These are phyloP conservation scores for Chloroclystis v-ata DNA, from an alignment of 2,888 invertebrate genomes.

Conservation along the genomic window DNA sequence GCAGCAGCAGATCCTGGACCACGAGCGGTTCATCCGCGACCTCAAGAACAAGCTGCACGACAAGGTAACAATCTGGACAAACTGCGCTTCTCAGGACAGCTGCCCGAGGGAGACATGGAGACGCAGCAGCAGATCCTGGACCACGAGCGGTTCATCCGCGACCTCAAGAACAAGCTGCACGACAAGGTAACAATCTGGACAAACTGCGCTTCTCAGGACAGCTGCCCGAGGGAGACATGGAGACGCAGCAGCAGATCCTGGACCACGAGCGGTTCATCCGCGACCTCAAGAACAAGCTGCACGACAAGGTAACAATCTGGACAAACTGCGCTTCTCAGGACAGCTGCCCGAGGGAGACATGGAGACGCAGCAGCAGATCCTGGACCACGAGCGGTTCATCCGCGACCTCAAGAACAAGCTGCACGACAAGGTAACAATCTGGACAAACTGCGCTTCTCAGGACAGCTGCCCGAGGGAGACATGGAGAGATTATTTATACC, in stretches of 20 bases:
- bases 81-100: slow-evolving; percentile 92
- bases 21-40: slow-evolving; percentile 89
- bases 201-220: slow-evolving; percentile 94
- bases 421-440: neutral
- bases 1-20: slow-evolving; percentile 88
- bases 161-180: slow-evolving; percentile 42
- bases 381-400: slow-evolving; percentile 90
- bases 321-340: slow-evolving; percentile 92
- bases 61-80: slow-evolving; percentile 54
- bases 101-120: slow-evolving; percentile 94
- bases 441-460: slow-evolving; percentile 90
- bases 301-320: neutral
- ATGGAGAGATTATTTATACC: too few species aligned
- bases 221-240: slow-evolving; percentile 93
- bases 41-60: neutral
- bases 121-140: slow-evolving; percentile 90
- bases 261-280: slow-evolving; percentile 90
- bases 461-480: slow-evolving; percentile 94
- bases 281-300: slow-evolving; percentile 58
- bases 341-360: slow-evolving; percentile 94
- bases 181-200: neutral
- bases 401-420: slow-evolving; percentile 69
- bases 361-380: slow-evolving; percentile 88
- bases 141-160: slow-evolving; percentile 89
- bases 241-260: slow-evolving; percentile 88